Evolutionary conservation across 2,888 invertebrate species (phyloP).

Genomic region (Scaptomyza tumidula): DNA sequence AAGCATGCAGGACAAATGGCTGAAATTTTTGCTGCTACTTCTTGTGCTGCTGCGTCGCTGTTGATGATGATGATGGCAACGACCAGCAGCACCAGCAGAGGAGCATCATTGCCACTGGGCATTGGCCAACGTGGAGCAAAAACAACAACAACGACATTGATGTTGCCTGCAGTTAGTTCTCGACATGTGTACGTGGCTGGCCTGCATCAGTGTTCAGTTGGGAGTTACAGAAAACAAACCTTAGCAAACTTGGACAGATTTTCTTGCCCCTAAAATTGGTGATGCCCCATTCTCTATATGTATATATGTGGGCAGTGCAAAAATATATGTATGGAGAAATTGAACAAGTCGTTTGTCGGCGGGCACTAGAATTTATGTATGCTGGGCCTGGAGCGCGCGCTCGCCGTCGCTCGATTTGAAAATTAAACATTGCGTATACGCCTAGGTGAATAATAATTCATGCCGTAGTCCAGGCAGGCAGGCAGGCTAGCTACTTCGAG

Average conservation of each 20-base stretch:
- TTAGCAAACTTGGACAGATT: conserved; percentile 55
- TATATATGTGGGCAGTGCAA: conserved; percentile 14
- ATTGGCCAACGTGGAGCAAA: conserved; percentile 28
- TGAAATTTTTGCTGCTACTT: conserved; percentile 74
- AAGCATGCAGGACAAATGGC: conserved; percentile 81
- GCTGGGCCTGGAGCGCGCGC: conserved; percentile 44
- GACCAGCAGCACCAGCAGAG: conserved; percentile 19
- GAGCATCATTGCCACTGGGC: conserved; percentile 53
- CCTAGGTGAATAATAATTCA: conserved; percentile 81
- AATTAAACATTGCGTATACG: conserved; percentile 81
- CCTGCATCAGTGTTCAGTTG: conserved; percentile 57
- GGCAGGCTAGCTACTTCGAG: conserved; percentile 14
- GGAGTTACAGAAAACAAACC: conserved; percentile 16
- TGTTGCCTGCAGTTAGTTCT: conserved; percentile 71
- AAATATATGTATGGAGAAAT: conserved; percentile 66
- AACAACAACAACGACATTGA: conserved; percentile 17
- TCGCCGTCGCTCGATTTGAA: conserved; percentile 64
- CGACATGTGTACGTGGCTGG: conserved; percentile 77
- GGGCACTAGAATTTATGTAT: conserved; percentile 75
- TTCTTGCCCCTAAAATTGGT: conserved; percentile 44
- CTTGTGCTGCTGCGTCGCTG: conserved; percentile 53
- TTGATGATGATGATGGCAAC: conserved; percentile 65
- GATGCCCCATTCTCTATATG: background rate
- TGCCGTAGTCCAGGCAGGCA: conserved; percentile 42
- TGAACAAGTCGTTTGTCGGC: conserved; percentile 79